Conservation (phyloP, 2,888 invertebrate genomes). For the Tridacna gigas region DNA sequence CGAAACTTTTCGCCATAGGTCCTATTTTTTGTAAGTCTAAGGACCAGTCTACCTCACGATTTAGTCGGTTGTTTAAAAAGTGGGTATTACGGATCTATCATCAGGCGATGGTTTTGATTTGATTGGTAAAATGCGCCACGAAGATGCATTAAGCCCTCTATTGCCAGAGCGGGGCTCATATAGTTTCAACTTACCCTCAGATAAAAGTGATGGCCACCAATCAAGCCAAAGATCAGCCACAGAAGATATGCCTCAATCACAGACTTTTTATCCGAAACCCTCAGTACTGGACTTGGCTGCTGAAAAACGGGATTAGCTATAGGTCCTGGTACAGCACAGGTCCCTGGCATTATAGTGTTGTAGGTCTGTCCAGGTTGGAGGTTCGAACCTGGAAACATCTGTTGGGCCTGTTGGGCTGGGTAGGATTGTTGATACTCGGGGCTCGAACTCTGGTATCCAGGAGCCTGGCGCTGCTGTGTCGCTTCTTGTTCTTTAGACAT, state of each 20-base stretch:
- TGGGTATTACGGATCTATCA: too few relatives aligned
- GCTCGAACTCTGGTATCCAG: neutral
- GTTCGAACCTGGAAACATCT: neutral
- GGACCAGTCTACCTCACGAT: too few relatives aligned
- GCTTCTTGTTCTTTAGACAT: conserved; percentile 58
- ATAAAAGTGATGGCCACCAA: conserved; percentile 69
- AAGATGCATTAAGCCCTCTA: too few relatives aligned
- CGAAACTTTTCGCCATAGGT: too few relatives aligned
- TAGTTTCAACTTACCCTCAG: conserved; percentile 43
- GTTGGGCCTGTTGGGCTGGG: neutral
- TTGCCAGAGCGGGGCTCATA: too few relatives aligned
- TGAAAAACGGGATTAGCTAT: conserved; percentile 23
- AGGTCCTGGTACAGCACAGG: conserved; percentile 29
- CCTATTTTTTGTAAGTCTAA: too few relatives aligned
- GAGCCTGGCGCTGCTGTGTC: conserved; percentile 31
- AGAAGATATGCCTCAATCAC: conserved; percentile 63
- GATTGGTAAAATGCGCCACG: too few relatives aligned
- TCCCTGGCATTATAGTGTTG: conserved; percentile 33
- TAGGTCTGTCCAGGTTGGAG: conserved; percentile 34
- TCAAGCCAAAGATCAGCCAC: conserved; percentile 56
- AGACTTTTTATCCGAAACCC: conserved; percentile 43
- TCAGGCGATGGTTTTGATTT: too few relatives aligned
- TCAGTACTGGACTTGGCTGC: neutral
- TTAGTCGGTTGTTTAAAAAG: too few relatives aligned
- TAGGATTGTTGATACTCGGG: conserved; percentile 1